Evolutionary conservation across 2,888 invertebrate genomes (phyloP).

Genomic region (Epistrophe eligans): DNA sequence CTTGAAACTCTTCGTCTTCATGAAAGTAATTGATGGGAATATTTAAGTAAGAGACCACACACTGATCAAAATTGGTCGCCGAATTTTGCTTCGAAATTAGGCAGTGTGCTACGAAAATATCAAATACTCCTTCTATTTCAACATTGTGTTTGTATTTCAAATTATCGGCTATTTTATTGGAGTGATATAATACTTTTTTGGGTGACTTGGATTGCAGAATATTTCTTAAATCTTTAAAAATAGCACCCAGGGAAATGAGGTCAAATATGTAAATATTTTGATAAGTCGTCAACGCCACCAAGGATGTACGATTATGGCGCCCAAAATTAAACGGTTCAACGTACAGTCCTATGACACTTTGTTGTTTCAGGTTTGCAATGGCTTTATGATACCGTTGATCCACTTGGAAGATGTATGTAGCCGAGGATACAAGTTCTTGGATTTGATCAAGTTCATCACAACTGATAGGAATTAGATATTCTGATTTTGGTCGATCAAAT

Average conservation of each 20-base stretch:
- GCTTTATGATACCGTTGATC: constrained; percentile 79
- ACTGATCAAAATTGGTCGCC: constrained; percentile 74
- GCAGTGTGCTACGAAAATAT: constrained; percentile 79
- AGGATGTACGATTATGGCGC: constrained; percentile 77
- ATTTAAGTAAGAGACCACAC: constrained; percentile 75
- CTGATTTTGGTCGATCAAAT: neutral
- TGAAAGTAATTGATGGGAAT: constrained; percentile 77
- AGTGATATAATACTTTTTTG: constrained; percentile 78
- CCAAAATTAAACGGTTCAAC: constrained; percentile 78
- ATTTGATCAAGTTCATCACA: constrained; percentile 48
- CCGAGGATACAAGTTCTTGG: constrained; percentile 48
- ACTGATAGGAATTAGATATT: constrained; percentile 29
- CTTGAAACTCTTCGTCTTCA: constrained; percentile 34
- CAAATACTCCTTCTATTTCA: constrained; percentile 78
- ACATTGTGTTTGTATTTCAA: constrained; percentile 78
- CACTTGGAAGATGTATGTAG: constrained; percentile 77
- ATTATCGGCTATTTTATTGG: constrained; percentile 78
- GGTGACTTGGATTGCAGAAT: constrained; percentile 77
- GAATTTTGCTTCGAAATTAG: constrained; percentile 72
- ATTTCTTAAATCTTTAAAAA: constrained; percentile 78
- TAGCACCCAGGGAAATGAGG: constrained; percentile 77
- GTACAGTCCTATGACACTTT: constrained; percentile 77
- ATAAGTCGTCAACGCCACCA: constrained; percentile 77
- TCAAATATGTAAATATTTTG: constrained; percentile 79
- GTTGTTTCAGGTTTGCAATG: constrained; percentile 77